Evolutionary conservation across 37 sponge, comb jelly and placozoan species (phyloP), one percentile per base, ranked within the genome.

Genomic region (Halisarca cf. caerulea): DNA sequence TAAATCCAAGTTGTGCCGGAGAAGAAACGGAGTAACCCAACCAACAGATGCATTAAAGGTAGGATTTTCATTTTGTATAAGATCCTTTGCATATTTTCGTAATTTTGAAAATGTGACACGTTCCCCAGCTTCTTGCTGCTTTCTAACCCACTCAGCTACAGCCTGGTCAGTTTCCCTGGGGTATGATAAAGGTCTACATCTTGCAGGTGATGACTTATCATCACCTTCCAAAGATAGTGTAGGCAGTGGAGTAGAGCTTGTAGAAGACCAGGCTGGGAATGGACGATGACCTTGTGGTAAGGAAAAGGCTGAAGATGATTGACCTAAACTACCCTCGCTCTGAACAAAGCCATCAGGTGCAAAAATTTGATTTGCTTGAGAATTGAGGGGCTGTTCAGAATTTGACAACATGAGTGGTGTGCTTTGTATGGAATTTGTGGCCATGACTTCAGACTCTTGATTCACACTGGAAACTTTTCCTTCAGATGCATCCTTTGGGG

Each of bases 21-120:
- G 90, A 2, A 93, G 90, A 58, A 93, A 93, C 17, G 92, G 92
- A 60, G 90, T 90, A 0, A 90, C 90, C 94, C 94, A 93, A 5
- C 94, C 94, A n/a, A 93, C 90, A 36, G 94, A 93, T 3, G 94
- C 94, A 87, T 81, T 89, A 80, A 93, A 93, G 55, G 79, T 89
- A 18, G 94, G 94, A 69, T 93, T 93, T 82, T 93, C 94, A 33
- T 51, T 53, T 0, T 69, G 66, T 20, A 93, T 64, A 7, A 89
- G 73, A 24, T 93, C 80, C 80, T 89, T 93, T 25, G 94, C 94
- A 44, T 91, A 72, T 17, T 85, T 64, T 40, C 94, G 51, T 20
- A 93, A 70, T 23, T 86, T 88, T 27, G 94, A 86, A 85, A 93
- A 93, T 1, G 94, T 93, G 32, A 93, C 94, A 79, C 79, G 87